These are phyloP conservation scores for Euclidia mi DNA, from an alignment of 2,888 invertebrate genomes.

Conservation along the genomic window DNA sequence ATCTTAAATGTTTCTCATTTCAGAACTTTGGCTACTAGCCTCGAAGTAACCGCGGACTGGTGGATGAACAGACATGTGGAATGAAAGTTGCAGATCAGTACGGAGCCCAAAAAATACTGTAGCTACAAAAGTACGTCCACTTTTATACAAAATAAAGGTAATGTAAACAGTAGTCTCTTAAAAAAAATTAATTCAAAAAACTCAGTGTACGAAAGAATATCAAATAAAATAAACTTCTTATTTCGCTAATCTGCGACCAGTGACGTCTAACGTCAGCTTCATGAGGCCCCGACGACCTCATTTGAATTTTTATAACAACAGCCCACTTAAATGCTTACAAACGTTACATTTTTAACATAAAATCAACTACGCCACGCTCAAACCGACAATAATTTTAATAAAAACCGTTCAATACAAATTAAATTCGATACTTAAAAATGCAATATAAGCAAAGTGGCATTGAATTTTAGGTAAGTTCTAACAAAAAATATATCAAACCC, in stretches of 20 bases:
- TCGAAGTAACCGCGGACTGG: no score
- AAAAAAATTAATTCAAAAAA: conserved; percentile 5
- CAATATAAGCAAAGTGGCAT: background rate
- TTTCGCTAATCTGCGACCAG: conserved; percentile 26
- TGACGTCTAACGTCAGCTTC: conserved; percentile 24
- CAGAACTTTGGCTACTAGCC: no score
- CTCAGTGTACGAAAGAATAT: conserved; percentile 7
- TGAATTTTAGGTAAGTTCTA: conserved; percentile 16
- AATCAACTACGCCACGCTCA: no score
- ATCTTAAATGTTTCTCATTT: no score
- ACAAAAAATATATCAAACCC: conserved; percentile 12
- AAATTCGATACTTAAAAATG: conserved; percentile 13
- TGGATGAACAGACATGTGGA: no score
- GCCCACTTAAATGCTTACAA: conserved; percentile 17
- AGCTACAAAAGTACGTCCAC: no score
- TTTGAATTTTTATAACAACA: conserved; percentile 44
- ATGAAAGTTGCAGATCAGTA: no score
- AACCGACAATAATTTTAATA: conserved; percentile 12
- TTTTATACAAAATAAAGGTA: background rate
- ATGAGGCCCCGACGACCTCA: conserved; percentile 31
- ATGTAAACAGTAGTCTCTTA: background rate
- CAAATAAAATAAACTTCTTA: conserved; percentile 33
- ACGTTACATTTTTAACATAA: conserved; percentile 30
- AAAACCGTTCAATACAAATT: background rate
- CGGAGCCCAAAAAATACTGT: no score